Percentiles rank a stretch among this genome's conserved stretches.
Conservation (phyloP, 2,888 invertebrate species). For the Platycheirus rosarum region DNA sequence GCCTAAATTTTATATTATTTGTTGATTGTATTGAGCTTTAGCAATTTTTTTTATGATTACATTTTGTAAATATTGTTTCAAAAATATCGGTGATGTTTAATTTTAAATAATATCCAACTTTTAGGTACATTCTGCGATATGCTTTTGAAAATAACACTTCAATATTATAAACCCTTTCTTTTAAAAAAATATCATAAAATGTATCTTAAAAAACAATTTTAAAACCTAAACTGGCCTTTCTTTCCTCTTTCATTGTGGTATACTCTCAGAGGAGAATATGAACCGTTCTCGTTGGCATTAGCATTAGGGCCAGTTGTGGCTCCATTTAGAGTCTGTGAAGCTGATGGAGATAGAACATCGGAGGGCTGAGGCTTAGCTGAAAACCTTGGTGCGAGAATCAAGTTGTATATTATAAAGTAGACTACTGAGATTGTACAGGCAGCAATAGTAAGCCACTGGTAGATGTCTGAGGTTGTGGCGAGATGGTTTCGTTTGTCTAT, state of each 20-base stretch:
- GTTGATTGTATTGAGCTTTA: too few species aligned
- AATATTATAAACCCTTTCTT: slow-evolving; percentile 42
- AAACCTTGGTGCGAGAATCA: slow-evolving; percentile 89
- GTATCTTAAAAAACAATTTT: slow-evolving; percentile 76
- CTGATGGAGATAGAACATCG: slow-evolving; percentile 80
- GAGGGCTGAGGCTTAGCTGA: slow-evolving; percentile 87
- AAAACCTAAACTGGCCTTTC: slow-evolving; percentile 92
- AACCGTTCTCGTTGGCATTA: slow-evolving; percentile 84
- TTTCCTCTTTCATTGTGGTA: slow-evolving; percentile 91
- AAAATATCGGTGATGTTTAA: slow-evolving; percentile 15
- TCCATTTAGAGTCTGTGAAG: slow-evolving; percentile 83
- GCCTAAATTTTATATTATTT: too few species aligned
- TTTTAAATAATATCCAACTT: slow-evolving; percentile 32
- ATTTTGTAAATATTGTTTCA: neutral
- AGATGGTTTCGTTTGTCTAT: slow-evolving; percentile 81
- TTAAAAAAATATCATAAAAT: slow-evolving; percentile 41
- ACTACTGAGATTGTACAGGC: slow-evolving; percentile 86
- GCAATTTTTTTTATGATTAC: too few species aligned
- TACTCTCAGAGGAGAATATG: slow-evolving; percentile 90
- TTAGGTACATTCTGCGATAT: slow-evolving; percentile 57
- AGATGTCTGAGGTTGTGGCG: slow-evolving; percentile 83
- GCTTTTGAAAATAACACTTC: slow-evolving; percentile 47
- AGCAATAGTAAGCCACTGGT: slow-evolving; percentile 86
- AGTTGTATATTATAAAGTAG: slow-evolving; percentile 89
- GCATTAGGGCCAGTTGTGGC: slow-evolving; percentile 69